A percentile compares a stretch with the other conserved stretches of the same genome.
Evolutionary conservation across 2,113 vertebrate genomes (phyloP).

Genomic region (Sturnus vulgaris): DNA sequence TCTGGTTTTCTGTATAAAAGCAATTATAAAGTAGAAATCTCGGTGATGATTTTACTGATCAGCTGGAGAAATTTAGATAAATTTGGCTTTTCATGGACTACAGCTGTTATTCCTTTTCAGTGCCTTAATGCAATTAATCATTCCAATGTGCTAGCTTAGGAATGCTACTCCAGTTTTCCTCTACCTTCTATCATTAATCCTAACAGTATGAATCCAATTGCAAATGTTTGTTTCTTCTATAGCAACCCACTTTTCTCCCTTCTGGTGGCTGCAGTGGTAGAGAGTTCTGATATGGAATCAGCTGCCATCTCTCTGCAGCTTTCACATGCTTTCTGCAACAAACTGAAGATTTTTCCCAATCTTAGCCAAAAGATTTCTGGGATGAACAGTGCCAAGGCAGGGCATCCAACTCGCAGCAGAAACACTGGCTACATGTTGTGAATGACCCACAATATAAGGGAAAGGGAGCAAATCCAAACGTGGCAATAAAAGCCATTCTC

Average conservation of each 20-base stretch:
- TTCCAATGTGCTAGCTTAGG: slow-evolving; percentile 54
- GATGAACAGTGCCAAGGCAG: neutral
- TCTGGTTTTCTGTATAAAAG: slow-evolving; percentile 6
- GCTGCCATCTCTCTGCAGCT: neutral
- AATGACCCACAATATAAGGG: neutral
- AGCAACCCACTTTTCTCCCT: slow-evolving; percentile 21
- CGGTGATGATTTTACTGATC: slow-evolving; percentile 67
- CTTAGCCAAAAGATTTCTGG: slow-evolving; percentile 5
- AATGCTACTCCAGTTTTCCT: slow-evolving; percentile 43
- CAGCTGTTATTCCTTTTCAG: slow-evolving; percentile 73
- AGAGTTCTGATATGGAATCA: neutral
- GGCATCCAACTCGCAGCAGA: neutral
- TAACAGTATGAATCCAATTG: slow-evolving; percentile 65
- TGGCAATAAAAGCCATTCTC: neutral
- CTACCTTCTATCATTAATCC: slow-evolving; percentile 63
- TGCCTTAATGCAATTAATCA: slow-evolving; percentile 70
- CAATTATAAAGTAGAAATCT: slow-evolving; percentile 18
- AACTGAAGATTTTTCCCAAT: neutral
- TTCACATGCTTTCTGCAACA: neutral
- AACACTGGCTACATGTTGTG: neutral
- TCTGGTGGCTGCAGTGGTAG: neutral
- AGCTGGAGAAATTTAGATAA: slow-evolving; percentile 76
- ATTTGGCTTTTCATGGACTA: slow-evolving; percentile 69
- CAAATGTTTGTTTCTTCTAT: slow-evolving; percentile 35
- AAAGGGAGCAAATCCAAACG: neutral